Evolutionary conservation across 2,888 invertebrate genomes (phyloP).

Genomic region (Tineola bisselliella): DNA sequence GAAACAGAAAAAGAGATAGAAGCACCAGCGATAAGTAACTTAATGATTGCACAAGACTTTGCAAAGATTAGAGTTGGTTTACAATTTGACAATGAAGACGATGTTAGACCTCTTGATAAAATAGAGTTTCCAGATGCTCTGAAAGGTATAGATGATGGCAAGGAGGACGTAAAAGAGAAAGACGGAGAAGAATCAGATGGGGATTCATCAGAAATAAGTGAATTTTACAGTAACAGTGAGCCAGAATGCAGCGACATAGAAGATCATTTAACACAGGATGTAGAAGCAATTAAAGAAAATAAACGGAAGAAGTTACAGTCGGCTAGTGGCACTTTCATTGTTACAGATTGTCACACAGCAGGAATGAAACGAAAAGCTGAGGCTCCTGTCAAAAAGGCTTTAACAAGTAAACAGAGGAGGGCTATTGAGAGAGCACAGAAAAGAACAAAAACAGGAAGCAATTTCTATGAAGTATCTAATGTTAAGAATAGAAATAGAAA

Average conservation of each 20-base stretch:
- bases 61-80: slow-evolving; percentile 80
- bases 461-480: slow-evolving; percentile 89
- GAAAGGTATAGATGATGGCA: slow-evolving; percentile 45
- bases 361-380: slow-evolving; percentile 39
- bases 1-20: slow-evolving; percentile 39
- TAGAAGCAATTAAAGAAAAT: slow-evolving; percentile 55
- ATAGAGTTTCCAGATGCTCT: slow-evolving; percentile 48
- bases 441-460: slow-evolving; percentile 85
- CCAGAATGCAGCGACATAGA: slow-evolving; percentile 63
- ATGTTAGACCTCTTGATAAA: slow-evolving; percentile 69
- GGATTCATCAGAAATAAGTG: slow-evolving; percentile 73
- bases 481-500: slow-evolving; percentile 87
- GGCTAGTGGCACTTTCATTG: slow-evolving; percentile 62
- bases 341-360: slow-evolving; percentile 53
- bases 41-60: slow-evolving; percentile 80
- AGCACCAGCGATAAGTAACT: slow-evolving; percentile 36
- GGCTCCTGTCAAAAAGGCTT: slow-evolving; percentile 47
- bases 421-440: slow-evolving; percentile 78
- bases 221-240: slow-evolving; percentile 75
- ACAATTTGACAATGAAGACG: slow-evolving; percentile 73
- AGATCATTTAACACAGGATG: slow-evolving; percentile 54
- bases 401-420: slow-evolving; percentile 82
- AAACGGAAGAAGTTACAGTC: slow-evolving; percentile 55
- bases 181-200: slow-evolving; percentile 42
- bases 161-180: slow-evolving; percentile 30